Evolutionary conservation across 2,113 vertebrate genomes (phyloP).

Genomic region (Amia ocellicauda): DNA sequence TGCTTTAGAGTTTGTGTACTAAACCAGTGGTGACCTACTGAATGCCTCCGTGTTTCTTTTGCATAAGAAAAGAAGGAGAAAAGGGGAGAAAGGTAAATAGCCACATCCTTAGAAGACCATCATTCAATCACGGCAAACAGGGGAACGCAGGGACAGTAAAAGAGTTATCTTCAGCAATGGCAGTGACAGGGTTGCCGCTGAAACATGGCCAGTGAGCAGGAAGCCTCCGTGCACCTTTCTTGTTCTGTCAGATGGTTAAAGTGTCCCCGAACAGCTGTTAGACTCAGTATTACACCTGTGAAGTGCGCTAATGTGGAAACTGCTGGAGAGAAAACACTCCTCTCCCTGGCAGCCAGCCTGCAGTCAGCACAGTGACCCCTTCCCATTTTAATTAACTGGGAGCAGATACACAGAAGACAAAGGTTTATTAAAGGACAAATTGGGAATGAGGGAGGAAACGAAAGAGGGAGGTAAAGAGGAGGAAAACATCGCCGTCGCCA

Average conservation of each 20-base stretch:
- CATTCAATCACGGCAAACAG: too few species aligned
- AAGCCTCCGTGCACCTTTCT: constrained; percentile 34
- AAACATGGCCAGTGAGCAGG: constrained; percentile 44
- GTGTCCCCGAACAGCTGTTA: constrained; percentile 48
- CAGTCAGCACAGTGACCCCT: constrained; percentile 42
- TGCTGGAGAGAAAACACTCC: constrained; percentile 49
- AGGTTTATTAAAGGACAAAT: constrained; percentile 50
- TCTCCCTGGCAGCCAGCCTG: constrained; percentile 40
- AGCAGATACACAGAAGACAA: constrained; percentile 45
- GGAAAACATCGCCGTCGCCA: constrained; percentile 16
- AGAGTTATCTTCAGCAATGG: constrained; percentile 35
- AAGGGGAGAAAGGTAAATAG: too few species aligned
- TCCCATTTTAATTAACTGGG: constrained; percentile 41
- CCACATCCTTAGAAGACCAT: too few species aligned
- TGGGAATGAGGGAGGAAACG: constrained; percentile 36
- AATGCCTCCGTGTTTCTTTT: too few species aligned
- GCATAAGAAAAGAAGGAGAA: too few species aligned
- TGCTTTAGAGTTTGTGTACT: too few species aligned
- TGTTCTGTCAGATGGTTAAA: constrained; percentile 52
- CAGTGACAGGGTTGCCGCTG: constrained; percentile 30
- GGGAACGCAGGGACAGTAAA: constrained; percentile 13
- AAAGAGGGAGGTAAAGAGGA: constrained; percentile 31
- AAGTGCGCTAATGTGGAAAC: constrained; percentile 52
- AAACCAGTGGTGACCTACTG: too few species aligned
- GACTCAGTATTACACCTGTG: constrained; percentile 51